phyloP scores from a whole-genome alignment of 2,797 vertebrate genomes.

The Falco naumanni region DNA sequence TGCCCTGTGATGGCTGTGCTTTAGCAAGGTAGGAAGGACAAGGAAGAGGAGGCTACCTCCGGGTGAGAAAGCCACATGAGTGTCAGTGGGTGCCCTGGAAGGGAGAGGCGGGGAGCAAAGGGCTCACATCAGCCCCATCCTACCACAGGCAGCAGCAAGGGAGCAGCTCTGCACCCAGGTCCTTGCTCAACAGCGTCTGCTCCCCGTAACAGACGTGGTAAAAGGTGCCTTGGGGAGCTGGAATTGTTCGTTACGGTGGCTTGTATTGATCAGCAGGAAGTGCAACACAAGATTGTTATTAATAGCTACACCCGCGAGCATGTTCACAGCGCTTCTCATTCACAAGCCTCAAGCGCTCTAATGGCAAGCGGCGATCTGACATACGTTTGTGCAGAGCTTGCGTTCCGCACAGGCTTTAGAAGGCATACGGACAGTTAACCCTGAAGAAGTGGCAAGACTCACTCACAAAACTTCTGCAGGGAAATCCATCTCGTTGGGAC shows the following conservation, averaged over 20 bases:
- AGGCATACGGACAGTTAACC: not conserved
- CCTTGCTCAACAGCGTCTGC: not conserved
- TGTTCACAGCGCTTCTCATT: rapidly evolving
- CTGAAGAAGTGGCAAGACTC: not conserved
- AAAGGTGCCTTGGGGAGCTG: not conserved
- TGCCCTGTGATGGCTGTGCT: rapidly evolving
- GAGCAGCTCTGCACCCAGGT: not conserved
- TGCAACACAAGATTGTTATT: rapidly evolving
- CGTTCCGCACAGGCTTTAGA: not conserved
- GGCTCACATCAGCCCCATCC: rapidly evolving
- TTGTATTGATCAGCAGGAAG: not conserved
- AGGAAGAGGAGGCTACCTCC: not conserved
- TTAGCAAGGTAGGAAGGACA: not conserved
- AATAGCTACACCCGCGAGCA: rapidly evolving
- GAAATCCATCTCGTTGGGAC: rapidly evolving
- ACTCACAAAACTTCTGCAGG: rapidly evolving
- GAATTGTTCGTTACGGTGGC: not conserved
- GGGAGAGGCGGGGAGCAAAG: not conserved
- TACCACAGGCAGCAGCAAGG: rapidly evolving
- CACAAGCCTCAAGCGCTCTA: not conserved
- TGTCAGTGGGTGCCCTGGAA: not conserved
- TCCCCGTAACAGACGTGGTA: rapidly evolving
- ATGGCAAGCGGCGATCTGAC: rapidly evolving
- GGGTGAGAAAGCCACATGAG: not conserved
- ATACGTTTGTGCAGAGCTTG: not conserved